A percentile compares a stretch with the other conserved stretches of the same genome.
These are phyloP conservation scores for Branchellion lobata DNA, from an alignment of 2,888 invertebrate species.

Conservation along the genomic window DNA sequence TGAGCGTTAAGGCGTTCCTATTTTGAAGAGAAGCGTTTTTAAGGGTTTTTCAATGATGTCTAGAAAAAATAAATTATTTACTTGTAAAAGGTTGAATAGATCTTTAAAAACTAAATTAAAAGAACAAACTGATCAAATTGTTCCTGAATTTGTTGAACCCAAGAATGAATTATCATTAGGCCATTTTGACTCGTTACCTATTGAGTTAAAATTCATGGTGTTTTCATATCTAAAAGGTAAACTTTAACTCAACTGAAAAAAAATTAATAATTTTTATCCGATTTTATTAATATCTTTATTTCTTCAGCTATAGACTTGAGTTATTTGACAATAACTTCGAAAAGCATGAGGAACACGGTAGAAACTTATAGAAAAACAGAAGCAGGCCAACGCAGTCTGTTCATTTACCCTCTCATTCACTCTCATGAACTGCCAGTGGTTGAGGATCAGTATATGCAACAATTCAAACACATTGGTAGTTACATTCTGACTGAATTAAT, in stretches of 20 bases:
- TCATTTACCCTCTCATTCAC: conserved; percentile 53
- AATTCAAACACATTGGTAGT: conserved; percentile 58
- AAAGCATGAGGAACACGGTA: conserved; percentile 58
- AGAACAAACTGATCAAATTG: conserved; percentile 46
- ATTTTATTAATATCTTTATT: conserved; percentile 2
- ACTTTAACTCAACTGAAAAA: background rate
- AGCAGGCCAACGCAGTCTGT: conserved; percentile 54
- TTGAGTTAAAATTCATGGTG: conserved; percentile 59
- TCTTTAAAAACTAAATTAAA: conserved; percentile 57
- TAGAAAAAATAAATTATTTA: conserved; percentile 44
- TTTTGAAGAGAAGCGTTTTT: no score
- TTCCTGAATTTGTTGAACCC: conserved; percentile 17
- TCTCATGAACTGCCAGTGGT: conserved; percentile 53
- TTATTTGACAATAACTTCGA: conserved; percentile 60
- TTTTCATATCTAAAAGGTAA: conserved; percentile 58
- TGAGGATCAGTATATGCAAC: conserved; percentile 54
- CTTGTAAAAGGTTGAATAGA: conserved; percentile 58
- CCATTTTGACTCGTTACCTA: conserved; percentile 58
- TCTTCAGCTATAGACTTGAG: conserved; percentile 60
- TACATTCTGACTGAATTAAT: no score
- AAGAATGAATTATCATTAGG: conserved; percentile 55
- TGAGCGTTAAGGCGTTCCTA: no score
- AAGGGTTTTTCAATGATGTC: conserved; percentile 34
- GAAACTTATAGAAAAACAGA: conserved; percentile 58
- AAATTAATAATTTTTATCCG: background rate